phyloP scores from a whole-genome alignment of 2,797 vertebrate genomes.

The Schizothorax lantsangensis region DNA sequence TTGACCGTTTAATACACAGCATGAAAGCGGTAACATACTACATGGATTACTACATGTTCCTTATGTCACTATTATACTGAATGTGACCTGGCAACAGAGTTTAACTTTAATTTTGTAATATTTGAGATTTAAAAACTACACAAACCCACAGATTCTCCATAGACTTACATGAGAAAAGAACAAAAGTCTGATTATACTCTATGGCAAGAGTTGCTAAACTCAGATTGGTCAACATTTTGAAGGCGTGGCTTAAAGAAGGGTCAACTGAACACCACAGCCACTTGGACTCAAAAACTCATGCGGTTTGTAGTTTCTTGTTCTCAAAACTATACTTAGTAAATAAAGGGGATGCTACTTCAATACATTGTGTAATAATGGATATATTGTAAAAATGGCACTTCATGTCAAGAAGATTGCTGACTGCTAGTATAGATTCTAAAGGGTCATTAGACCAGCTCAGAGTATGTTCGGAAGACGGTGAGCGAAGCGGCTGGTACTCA shows the following conservation, averaged over 20 bases:
- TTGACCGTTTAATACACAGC: not conserved
- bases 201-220: not conserved
- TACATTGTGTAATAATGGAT: not conserved
- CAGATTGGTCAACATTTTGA: not conserved
- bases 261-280: not conserved
- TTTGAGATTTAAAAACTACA: too few species aligned
- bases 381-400: not conserved
- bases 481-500: not conserved
- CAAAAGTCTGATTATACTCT: constrained; percentile 15
- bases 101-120: not conserved
- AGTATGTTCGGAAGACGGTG: not conserved
- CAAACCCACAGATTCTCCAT: constrained; percentile 1
- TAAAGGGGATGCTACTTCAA: not conserved
- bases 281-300: not conserved
- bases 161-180: not conserved
- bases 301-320: not conserved
- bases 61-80: too few species aligned
- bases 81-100: not conserved
- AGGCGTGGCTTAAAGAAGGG: not conserved
- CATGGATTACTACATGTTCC: not conserved
- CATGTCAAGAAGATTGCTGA: not conserved
- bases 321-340: not conserved
- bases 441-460: constrained; percentile 17
- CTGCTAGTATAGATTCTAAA: not conserved
- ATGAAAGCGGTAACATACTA: not conserved